phyloP scores from a whole-genome alignment of 1,140 invertebrate species.

The Euwallacea similis region DNA sequence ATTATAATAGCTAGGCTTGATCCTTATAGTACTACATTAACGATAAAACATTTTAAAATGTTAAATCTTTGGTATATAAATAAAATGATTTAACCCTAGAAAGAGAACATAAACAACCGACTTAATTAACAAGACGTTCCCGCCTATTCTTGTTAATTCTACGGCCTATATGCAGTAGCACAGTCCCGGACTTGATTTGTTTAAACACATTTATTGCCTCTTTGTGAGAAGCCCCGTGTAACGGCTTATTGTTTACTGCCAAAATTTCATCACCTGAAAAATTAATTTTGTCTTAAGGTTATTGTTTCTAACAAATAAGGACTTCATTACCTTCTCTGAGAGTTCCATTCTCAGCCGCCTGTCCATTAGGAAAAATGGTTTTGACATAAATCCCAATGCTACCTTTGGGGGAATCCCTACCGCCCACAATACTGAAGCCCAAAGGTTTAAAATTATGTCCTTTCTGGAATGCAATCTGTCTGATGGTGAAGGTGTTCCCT shows the following conservation, averaged over 20 bases:
- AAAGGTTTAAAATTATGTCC: slow-evolving; percentile 82
- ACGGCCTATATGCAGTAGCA: slow-evolving; percentile 73
- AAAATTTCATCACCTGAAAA: slow-evolving; percentile 86
- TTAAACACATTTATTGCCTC: slow-evolving; percentile 91
- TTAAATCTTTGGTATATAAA: slow-evolving; percentile 32
- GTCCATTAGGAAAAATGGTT: slow-evolving; percentile 83
- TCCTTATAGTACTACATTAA: not conserved
- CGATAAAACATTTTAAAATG: slow-evolving; percentile 15
- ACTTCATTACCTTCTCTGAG: slow-evolving; percentile 71
- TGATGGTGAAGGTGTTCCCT: slow-evolving; percentile 56
- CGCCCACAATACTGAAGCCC: slow-evolving; percentile 91
- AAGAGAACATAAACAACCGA: slow-evolving; percentile 5
- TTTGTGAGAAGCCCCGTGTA: slow-evolving; percentile 85
- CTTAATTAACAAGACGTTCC: slow-evolving; percentile 41
- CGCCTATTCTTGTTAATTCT: slow-evolving; percentile 46
- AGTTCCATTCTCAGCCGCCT: slow-evolving; percentile 82
- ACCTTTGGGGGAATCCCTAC: slow-evolving; percentile 84
- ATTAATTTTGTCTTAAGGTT: slow-evolving; percentile 7
- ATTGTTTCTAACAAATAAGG: not conserved
- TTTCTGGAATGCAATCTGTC: slow-evolving; percentile 65
- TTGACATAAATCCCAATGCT: slow-evolving; percentile 89
- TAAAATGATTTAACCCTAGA: slow-evolving; percentile 8
- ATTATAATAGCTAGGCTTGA: no score
- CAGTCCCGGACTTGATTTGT: slow-evolving; percentile 82
- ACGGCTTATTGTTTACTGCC: slow-evolving; percentile 83